Evolutionary conservation across 2,113 vertebrate genomes (phyloP).

Genomic region (Dipodomys spectabilis): DNA sequence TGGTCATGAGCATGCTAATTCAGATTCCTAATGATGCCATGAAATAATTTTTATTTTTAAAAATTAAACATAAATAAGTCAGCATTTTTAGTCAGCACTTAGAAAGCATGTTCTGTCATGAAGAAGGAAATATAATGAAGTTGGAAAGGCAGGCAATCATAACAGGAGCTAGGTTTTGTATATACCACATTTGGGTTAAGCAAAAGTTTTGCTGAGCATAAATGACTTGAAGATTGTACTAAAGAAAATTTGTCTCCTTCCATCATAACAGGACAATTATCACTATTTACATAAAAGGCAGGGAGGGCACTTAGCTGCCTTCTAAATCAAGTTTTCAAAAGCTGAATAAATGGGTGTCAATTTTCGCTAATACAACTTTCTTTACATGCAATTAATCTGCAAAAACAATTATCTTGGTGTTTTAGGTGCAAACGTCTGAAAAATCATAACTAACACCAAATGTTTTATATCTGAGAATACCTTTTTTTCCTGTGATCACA

Average conservation of each 20-base stretch:
- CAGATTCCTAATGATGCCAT: constrained; percentile 32
- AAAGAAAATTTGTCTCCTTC: background rate
- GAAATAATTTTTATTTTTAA: constrained; percentile 57
- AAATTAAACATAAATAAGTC: constrained; percentile 25
- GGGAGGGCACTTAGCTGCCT: background rate
- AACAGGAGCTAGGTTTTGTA: constrained; percentile 15
- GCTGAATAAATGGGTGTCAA: background rate
- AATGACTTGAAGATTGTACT: background rate
- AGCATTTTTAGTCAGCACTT: background rate
- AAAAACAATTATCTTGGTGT: background rate
- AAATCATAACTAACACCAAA: constrained; percentile 34
- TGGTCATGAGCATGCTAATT: constrained; percentile 11
- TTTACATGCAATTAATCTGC: constrained; percentile 25
- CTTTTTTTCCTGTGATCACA: background rate
- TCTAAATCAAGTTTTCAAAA: constrained; percentile 37
- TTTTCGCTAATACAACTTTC: background rate
- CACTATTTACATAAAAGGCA: constrained; percentile 30
- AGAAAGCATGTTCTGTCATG: background rate
- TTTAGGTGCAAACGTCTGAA: background rate
- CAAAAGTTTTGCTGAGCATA: constrained; percentile 9
- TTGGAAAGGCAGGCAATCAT: background rate
- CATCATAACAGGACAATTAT: constrained; percentile 6
- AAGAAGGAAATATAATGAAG: constrained; percentile 50
- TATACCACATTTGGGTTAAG: background rate
- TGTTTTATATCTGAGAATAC: background rate